Evolutionary conservation across 2,113 vertebrate genomes (phyloP).

Genomic region (Saimiri boliviensis): DNA sequence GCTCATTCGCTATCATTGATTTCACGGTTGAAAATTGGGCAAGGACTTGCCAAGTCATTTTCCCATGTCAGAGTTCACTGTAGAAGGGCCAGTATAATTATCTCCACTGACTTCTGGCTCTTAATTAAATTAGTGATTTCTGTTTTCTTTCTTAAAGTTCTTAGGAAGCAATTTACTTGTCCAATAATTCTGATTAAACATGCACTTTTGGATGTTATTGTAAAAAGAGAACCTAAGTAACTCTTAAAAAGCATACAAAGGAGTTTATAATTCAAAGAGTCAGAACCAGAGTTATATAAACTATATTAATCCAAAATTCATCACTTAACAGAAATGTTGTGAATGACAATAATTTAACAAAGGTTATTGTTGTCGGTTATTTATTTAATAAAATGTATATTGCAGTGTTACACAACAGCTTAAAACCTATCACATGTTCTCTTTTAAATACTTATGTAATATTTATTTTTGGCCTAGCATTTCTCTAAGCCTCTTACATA

Average conservation of each 20-base stretch:
- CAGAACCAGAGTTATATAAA: background rate
- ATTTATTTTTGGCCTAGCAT: background rate
- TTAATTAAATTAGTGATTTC: constrained; percentile 32
- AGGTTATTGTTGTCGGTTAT: background rate
- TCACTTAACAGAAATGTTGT: background rate
- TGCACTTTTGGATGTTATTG: background rate
- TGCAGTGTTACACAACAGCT: background rate
- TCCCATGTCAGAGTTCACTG: background rate
- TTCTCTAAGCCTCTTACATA: background rate
- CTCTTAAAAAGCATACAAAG: background rate
- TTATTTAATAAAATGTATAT: background rate
- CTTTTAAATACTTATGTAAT: background rate
- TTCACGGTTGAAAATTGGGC: background rate
- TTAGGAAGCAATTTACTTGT: constrained; percentile 22
- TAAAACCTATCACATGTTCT: background rate
- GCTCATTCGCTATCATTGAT: background rate
- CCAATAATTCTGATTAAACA: constrained; percentile 1
- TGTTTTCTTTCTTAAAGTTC: constrained; percentile 23
- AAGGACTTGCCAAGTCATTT: background rate
- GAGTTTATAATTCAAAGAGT: background rate
- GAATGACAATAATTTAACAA: background rate
- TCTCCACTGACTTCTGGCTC: background rate
- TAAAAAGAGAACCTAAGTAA: background rate
- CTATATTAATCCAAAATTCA: background rate
- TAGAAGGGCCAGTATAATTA: background rate